Conservation (phyloP, 2,113 vertebrate genomes). For the Cricetomys ansorgei region DNA sequence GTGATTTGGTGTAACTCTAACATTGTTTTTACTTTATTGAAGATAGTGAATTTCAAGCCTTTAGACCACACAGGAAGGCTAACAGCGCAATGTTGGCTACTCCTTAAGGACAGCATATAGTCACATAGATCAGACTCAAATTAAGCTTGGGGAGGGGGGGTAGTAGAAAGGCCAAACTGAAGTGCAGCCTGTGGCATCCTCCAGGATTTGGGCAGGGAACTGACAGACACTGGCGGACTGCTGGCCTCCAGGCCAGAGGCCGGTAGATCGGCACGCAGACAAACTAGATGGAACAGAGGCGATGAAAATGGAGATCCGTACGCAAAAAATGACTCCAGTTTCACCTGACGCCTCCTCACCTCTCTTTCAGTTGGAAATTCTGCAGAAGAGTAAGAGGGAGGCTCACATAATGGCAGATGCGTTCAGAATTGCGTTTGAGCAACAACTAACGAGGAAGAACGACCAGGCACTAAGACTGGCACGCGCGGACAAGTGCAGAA, state of each 20-base stretch:
- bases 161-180: neutral
- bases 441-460: conserved; percentile 92
- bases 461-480: conserved; percentile 90
- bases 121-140: neutral
- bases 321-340: neutral
- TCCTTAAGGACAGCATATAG: neutral
- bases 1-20: neutral
- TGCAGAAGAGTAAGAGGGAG: conserved; percentile 92
- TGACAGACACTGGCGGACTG: neutral
- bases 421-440: conserved; percentile 96
- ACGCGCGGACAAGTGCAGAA: conserved; percentile 84
- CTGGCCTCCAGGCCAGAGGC: neutral
- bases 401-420: conserved; percentile 93
- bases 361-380: conserved; percentile 87
- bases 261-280: neutral
- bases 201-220: neutral
- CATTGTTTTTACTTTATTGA: conserved; percentile 14
- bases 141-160: neutral
- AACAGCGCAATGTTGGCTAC: neutral
- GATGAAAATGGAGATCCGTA: neutral
- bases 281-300: neutral
- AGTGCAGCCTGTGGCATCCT: neutral
- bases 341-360: neutral
- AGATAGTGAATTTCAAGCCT: conserved; percentile 41
- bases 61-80: neutral